Evolutionary conservation across 2,797 vertebrate genomes (phyloP).

Genomic region (Hydrophis major): DNA sequence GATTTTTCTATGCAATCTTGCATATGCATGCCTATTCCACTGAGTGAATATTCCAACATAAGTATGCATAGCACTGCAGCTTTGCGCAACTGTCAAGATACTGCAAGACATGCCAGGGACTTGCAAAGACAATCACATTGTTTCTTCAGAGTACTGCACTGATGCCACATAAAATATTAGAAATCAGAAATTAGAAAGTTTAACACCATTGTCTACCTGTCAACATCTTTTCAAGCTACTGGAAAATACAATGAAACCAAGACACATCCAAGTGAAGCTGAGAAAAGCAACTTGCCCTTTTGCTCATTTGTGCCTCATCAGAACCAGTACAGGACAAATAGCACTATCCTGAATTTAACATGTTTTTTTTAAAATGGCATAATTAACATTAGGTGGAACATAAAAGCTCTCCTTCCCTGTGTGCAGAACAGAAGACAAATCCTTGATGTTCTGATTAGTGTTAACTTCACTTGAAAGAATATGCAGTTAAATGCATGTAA

Average conservation of each 20-base stretch:
- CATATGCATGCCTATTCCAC: neutral
- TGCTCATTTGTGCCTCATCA: neutral
- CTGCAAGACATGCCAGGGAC: neutral
- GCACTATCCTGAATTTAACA: neutral
- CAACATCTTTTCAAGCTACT: neutral
- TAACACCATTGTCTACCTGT: neutral
- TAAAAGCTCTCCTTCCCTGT: too few species aligned
- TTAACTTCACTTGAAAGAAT: constrained; percentile 22
- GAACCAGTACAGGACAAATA: neutral
- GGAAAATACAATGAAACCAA: neutral
- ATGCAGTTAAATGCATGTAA: constrained; percentile 11
- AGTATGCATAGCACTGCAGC: neutral
- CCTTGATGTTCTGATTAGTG: constrained; percentile 5
- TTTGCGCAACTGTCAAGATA: neutral
- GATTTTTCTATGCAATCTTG: neutral
- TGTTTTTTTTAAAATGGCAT: neutral
- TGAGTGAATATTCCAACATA: neutral
- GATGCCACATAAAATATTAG: neutral
- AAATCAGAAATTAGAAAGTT: neutral
- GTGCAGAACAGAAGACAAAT: neutral
- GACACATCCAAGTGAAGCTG: neutral
- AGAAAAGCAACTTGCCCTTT: neutral
- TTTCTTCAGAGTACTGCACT: neutral
- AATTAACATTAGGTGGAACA: neutral
- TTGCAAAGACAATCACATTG: neutral